phyloP scores from a whole-genome alignment of 2,888 invertebrate genomes.

The Ephialtes manifestator region DNA sequence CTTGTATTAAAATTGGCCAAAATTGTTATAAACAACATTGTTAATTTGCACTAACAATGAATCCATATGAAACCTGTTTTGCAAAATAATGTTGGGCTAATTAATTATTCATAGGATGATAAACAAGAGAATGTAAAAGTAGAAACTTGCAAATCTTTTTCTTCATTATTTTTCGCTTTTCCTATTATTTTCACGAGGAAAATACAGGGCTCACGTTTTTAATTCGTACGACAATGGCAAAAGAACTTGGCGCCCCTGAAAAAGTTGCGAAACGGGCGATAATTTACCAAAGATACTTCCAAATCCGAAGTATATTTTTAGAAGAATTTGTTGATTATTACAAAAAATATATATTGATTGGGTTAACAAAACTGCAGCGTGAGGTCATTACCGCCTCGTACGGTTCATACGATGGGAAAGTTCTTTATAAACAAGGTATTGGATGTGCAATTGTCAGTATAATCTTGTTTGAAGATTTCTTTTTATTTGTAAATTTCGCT shows the following conservation, averaged over 20 bases:
- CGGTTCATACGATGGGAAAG: background rate
- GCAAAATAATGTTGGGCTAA: no score
- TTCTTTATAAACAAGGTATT: background rate
- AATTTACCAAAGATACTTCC: background rate
- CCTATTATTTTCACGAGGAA: background rate
- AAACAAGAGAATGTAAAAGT: no score
- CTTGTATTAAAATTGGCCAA: no score
- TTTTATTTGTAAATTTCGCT: constrained; percentile 50
- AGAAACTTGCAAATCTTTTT: no score
- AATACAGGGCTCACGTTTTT: background rate
- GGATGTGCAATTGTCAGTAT: background rate
- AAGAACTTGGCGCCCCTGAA: background rate
- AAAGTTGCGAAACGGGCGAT: constrained; percentile 10
- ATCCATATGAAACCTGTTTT: no score
- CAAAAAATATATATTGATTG: background rate
- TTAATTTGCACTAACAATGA: no score
- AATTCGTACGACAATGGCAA: constrained; percentile 18
- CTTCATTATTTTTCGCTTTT: no score
- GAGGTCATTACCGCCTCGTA: background rate
- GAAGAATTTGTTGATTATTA: background rate
- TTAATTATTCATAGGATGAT: no score
- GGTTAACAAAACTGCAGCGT: background rate
- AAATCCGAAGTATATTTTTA: background rate
- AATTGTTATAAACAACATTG: no score
- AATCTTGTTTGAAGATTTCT: background rate